These are phyloP conservation scores for Zosterops pallidus DNA, from an alignment of 2,113 vertebrate genomes.

Conservation along the genomic window DNA sequence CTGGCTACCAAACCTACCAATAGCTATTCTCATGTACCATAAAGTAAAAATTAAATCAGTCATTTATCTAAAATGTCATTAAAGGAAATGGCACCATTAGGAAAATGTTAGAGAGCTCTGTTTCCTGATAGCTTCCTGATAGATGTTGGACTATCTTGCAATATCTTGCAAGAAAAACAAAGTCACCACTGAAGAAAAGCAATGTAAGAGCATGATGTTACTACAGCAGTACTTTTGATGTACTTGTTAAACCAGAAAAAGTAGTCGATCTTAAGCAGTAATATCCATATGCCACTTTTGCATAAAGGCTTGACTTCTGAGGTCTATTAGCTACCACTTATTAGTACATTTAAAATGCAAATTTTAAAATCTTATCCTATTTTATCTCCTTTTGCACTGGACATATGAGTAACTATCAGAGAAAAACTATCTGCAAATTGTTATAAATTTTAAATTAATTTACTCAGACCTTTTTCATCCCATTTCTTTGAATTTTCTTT, in stretches of 20 bases:
- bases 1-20: neutral
- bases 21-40: neutral
- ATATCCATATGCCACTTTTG: neutral
- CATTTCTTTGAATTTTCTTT: neutral
- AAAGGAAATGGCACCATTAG: neutral
- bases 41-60: neutral
- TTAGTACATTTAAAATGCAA: neutral
- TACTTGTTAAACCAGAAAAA: neutral
- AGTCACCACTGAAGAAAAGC: neutral
- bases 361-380: neutral
- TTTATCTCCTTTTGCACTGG: neutral
- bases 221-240: neutral
- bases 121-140: neutral
- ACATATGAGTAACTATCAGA: neutral
- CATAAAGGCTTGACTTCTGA: neutral
- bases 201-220: neutral
- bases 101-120: neutral
- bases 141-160: neutral
- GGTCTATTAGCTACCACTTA: neutral
- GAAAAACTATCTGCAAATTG: neutral
- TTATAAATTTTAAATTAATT: neutral
- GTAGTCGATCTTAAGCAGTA: neutral
- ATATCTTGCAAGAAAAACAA: neutral
- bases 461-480: neutral
- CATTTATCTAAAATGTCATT: neutral